phyloP scores from a whole-genome alignment of 2,797 vertebrate genomes.

The Dromococcyx pavoninus region DNA sequence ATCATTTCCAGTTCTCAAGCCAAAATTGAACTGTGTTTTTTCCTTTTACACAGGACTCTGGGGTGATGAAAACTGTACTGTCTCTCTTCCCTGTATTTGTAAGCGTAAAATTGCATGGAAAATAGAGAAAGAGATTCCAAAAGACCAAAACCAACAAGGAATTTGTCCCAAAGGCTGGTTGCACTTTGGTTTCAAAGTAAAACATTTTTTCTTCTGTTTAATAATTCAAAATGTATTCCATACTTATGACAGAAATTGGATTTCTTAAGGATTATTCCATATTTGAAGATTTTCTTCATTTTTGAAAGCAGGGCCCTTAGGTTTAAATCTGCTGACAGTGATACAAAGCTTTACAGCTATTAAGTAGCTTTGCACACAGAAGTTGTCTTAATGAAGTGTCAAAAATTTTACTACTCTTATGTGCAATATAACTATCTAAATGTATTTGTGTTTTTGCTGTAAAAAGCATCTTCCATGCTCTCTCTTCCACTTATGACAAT shows the following conservation, averaged over 20 bases:
- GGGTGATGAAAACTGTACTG: conserved; percentile 80
- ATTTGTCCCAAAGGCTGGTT: conserved; percentile 91
- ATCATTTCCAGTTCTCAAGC: not conserved
- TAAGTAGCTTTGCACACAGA: not conserved
- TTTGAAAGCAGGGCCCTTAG: not conserved
- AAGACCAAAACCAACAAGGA: conserved; percentile 81
- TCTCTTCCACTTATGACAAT: not conserved
- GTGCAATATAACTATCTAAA: not conserved
- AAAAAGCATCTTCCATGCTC: not conserved
- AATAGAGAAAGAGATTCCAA: conserved; percentile 84
- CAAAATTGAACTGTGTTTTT: not conserved
- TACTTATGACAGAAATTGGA: not conserved
- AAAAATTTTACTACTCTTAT: not conserved
- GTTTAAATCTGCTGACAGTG: not conserved
- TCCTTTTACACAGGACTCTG: conserved; percentile 82
- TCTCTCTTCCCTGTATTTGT: conserved; percentile 84
- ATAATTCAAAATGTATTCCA: not conserved
- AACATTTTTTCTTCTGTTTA: not conserved
- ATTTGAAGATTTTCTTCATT: not conserved
- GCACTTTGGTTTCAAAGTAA: conserved; percentile 91
- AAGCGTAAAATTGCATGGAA: conserved; percentile 83
- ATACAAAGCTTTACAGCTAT: not conserved
- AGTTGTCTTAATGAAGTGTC: not conserved
- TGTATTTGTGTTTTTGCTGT: not conserved
- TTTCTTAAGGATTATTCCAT: not conserved